A percentile compares a stretch with the other conserved stretches of the same genome.
phyloP scores from a whole-genome alignment of 2,113 vertebrate species.

The Chascanopsetta lugubris region DNA sequence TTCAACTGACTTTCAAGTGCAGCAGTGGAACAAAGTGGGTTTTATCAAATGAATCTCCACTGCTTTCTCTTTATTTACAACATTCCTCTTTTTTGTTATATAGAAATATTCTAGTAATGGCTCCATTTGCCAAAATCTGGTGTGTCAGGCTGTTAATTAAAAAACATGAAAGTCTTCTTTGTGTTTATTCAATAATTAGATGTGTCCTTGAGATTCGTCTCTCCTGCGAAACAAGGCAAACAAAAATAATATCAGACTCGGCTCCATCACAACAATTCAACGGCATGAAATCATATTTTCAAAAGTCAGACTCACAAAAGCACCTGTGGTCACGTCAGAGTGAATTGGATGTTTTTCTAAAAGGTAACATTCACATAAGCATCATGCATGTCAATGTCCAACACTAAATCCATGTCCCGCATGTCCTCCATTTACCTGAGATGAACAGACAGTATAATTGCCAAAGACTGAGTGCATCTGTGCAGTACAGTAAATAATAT shows the following conservation, averaged over 20 bases:
- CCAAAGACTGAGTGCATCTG: too few relatives aligned
- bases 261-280: not conserved
- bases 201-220: not conserved
- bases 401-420: not conserved
- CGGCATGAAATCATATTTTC: too few relatives aligned
- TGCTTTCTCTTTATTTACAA: conserved; percentile 40
- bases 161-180: not conserved
- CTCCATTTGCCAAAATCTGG: not conserved
- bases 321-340: not conserved
- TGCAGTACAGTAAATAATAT: too few relatives aligned
- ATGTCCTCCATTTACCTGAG: too few relatives aligned
- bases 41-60: conserved; percentile 43
- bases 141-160: not conserved
- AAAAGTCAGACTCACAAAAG: not conserved
- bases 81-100: not conserved
- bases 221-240: too few relatives aligned
- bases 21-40: conserved; percentile 48
- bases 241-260: not conserved
- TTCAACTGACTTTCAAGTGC: conserved; percentile 29
- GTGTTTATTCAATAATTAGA: conserved; percentile 13
- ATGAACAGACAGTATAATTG: too few relatives aligned
- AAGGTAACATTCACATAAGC: not conserved
- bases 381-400: conserved; percentile 12
- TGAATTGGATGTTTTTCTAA: too few relatives aligned
- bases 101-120: not conserved